A percentile compares a stretch with the other conserved stretches of the same genome.
These are phyloP conservation scores for Ichneumon xanthorius DNA, from an alignment of 2,888 invertebrate species.

Conservation along the genomic window DNA sequence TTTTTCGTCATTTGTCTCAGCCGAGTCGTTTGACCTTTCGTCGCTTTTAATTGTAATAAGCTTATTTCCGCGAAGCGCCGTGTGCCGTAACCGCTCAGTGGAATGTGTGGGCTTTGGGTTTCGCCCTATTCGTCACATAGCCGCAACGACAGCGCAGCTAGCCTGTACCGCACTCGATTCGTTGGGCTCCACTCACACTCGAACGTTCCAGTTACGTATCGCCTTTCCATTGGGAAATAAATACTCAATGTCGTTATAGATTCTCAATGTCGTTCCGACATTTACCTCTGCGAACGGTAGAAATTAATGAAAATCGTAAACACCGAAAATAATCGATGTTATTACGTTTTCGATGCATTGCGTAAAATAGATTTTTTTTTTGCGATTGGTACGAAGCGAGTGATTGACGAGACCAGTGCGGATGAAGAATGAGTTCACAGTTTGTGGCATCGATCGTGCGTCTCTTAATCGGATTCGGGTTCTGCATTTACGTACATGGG, in stretches of 20 bases:
- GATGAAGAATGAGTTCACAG: conserved; percentile 13
- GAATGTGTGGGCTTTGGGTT: conserved; percentile 16
- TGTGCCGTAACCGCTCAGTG: background rate
- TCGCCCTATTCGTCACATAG: background rate
- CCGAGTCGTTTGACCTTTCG: background rate
- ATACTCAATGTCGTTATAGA: background rate
- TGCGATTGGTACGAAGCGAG: background rate
- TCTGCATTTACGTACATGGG: conserved; percentile 1
- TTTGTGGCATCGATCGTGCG: conserved; percentile 7
- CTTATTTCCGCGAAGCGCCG: conserved; percentile 9
- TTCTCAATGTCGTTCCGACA: background rate
- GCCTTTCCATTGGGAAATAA: conserved; percentile 8
- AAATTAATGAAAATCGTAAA: too few species aligned
- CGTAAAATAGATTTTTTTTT: too few species aligned
- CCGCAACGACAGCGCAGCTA: background rate
- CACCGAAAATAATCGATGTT: too few species aligned
- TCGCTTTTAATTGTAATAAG: conserved; percentile 9
- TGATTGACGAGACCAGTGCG: background rate
- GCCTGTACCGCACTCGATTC: background rate
- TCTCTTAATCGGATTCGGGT: conserved; percentile 11
- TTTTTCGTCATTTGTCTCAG: conserved; percentile 1
- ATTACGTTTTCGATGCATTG: too few species aligned
- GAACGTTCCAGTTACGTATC: conserved; percentile 8
- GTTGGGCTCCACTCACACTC: conserved; percentile 13
- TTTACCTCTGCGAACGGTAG: background rate